Conservation (phyloP, 2,888 invertebrate species). For the Microctonus brassicae region DNA sequence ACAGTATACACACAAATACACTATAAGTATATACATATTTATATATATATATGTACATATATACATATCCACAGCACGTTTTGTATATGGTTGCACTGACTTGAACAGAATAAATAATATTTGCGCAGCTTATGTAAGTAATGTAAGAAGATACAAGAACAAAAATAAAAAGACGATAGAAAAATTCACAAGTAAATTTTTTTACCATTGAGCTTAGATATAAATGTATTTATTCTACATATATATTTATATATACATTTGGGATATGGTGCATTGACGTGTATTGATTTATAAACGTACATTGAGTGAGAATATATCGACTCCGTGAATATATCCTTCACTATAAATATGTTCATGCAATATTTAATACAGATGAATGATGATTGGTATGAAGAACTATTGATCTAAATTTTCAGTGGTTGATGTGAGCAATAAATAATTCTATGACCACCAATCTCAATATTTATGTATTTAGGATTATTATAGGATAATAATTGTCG, state of each 20-base stretch:
- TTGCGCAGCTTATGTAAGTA: slow-evolving; percentile 5
- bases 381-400: background rate
- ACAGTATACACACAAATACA: background rate
- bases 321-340: background rate
- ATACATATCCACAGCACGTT: slow-evolving; percentile 38
- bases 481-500: no score
- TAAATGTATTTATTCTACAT: no score
- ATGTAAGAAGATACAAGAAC: slow-evolving; percentile 1
- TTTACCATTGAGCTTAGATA: background rate
- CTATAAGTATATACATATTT: background rate
- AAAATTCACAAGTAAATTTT: background rate
- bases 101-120: slow-evolving; percentile 46
- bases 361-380: background rate
- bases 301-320: slow-evolving; percentile 9
- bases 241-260: no score
- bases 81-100: slow-evolving; percentile 29
- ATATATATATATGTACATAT: background rate
- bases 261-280: slow-evolving; percentile 4
- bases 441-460: slow-evolving; percentile 7
- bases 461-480: no score
- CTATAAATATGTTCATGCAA: background rate
- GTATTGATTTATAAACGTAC: slow-evolving; percentile 25
- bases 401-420: background rate
- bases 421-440: background rate
- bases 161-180: background rate